phyloP scores from a whole-genome alignment of 2,797 vertebrate species.

The Ispidina lecontei region DNA sequence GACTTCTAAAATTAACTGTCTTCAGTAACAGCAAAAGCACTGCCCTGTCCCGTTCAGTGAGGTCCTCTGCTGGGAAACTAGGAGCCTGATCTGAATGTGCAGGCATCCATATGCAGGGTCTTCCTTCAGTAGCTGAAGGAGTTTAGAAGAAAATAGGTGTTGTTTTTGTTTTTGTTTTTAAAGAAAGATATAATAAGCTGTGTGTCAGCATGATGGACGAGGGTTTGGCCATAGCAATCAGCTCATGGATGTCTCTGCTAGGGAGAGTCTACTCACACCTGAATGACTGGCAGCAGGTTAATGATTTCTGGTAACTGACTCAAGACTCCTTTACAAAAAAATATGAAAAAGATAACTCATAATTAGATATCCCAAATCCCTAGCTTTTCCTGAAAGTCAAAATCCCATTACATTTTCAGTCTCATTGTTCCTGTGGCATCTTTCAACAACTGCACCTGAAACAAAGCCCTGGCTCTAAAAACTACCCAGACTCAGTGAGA shows the following conservation, averaged over 20 bases:
- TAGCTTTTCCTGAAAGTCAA: neutral
- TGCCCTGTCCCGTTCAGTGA: conserved; percentile 60
- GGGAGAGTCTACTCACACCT: neutral
- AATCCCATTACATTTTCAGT: neutral
- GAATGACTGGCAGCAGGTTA: accelerated
- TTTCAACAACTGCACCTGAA: conserved; percentile 8
- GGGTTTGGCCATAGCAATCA: neutral
- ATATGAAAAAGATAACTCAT: neutral
- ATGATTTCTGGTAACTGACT: neutral
- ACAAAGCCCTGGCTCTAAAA: conserved; percentile 28
- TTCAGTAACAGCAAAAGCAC: conserved; percentile 72
- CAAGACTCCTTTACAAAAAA: neutral
- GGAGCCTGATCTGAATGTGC: conserved; percentile 48
- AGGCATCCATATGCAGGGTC: conserved; percentile 16
- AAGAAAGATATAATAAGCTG: conserved; percentile 30
- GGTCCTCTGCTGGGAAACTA: conserved; percentile 46
- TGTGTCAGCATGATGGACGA: neutral
- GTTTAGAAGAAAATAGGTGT: conserved; percentile 18
- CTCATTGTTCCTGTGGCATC: neutral
- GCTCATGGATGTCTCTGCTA: neutral
- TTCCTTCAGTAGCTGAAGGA: conserved; percentile 27
- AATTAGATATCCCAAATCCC: neutral
- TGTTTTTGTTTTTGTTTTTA: conserved; percentile 7
- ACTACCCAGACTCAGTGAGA: neutral
- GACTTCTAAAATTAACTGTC: conserved; percentile 67